These are phyloP conservation scores for Pollenia amentaria DNA, from an alignment of 2,888 invertebrate species.

Conservation along the genomic window DNA sequence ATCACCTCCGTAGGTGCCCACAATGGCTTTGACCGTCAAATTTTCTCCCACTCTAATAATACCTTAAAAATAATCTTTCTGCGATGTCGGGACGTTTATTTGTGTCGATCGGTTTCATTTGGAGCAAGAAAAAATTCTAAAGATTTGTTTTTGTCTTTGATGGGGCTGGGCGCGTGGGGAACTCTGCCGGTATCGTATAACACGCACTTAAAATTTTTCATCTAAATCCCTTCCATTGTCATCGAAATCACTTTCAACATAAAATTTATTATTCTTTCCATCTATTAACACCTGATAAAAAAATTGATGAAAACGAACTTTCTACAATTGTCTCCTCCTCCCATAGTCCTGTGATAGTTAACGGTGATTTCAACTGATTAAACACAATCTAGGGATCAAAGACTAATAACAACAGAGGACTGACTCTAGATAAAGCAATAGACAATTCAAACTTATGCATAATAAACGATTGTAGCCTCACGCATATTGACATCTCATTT, in stretches of 20 bases:
- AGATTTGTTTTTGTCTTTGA: no score
- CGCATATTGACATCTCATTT: no score
- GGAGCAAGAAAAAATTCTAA: not conserved
- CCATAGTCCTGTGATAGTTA: not conserved
- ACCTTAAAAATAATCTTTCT: not conserved
- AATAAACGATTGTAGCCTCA: no score
- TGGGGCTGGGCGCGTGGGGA: not conserved
- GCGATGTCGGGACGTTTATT: not conserved
- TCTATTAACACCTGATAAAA: not conserved
- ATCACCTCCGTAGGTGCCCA: not conserved
- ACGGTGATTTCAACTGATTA: slow-evolving; percentile 23
- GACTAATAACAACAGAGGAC: not conserved
- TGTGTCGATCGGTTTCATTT: not conserved
- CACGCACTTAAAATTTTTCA: no score
- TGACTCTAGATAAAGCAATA: no score
- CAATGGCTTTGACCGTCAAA: not conserved
- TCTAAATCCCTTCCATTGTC: not conserved
- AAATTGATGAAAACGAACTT: slow-evolving; percentile 1
- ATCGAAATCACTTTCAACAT: slow-evolving; percentile 13
- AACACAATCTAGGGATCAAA: slow-evolving; percentile 25
- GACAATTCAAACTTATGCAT: no score
- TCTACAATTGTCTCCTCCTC: slow-evolving; percentile 16
- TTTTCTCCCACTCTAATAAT: not conserved
- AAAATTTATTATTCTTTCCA: slow-evolving; percentile 13
- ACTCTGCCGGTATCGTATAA: no score